These are phyloP conservation scores for Zeugodacus cucurbitae DNA, from an alignment of 1,140 invertebrate genomes.

Conservation along the genomic window DNA sequence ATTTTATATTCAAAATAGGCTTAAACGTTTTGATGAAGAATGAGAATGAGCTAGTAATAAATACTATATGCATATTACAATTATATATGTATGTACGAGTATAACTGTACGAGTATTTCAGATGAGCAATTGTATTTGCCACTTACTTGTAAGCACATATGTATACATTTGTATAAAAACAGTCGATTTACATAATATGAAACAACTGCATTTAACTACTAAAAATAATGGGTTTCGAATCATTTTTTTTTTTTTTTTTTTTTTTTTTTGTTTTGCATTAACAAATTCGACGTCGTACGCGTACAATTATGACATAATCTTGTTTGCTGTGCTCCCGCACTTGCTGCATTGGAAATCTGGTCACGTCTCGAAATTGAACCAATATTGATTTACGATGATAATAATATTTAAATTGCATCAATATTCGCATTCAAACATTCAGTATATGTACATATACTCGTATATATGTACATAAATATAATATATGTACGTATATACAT, in stretches of 20 bases:
- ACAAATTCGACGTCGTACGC: background rate
- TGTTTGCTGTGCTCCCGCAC: background rate
- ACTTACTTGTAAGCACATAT: background rate
- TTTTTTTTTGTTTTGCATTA: background rate
- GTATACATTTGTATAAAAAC: background rate
- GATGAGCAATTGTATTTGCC: too few species aligned
- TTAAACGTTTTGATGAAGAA: background rate
- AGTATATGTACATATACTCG: background rate
- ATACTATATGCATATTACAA: background rate
- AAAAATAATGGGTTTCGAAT: background rate
- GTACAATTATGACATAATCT: background rate
- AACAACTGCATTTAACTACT: background rate
- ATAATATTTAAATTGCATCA: background rate
- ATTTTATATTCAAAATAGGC: background rate
- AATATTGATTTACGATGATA: conserved; percentile 8
- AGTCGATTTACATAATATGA: background rate
- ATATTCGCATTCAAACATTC: background rate
- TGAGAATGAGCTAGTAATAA: background rate
- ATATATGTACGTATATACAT: background rate
- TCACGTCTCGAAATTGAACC: background rate
- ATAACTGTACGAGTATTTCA: background rate
- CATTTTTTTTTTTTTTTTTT: background rate
- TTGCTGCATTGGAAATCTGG: background rate
- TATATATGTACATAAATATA: background rate
- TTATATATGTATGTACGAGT: background rate